Percentiles rank a stretch among this genome's conserved stretches.
Conservation (phyloP, 1,140 invertebrate species). For the Mizuhopecten yessoensis region DNA sequence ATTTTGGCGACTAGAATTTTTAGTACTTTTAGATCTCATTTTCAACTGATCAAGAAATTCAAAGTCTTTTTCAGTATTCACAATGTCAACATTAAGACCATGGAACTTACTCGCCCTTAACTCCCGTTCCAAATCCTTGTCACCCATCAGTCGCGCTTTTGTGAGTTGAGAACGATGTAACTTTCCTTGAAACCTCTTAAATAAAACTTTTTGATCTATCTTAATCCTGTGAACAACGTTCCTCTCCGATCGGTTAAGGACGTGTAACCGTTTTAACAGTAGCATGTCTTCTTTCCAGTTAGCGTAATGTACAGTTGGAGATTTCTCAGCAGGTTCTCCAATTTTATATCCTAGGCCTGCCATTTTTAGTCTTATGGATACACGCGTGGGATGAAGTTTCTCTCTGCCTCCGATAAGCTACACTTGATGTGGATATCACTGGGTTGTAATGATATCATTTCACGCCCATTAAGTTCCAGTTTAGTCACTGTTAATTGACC, state of each 20-base stretch:
- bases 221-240: slow-evolving; percentile 66
- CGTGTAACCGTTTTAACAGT: slow-evolving; percentile 64
- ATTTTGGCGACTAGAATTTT: slow-evolving; percentile 41
- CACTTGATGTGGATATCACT: background rate
- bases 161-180: slow-evolving; percentile 66
- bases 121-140: slow-evolving; percentile 66
- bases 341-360: slow-evolving; percentile 22
- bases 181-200: slow-evolving; percentile 69
- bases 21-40: background rate
- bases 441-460: background rate
- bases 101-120: slow-evolving; percentile 65
- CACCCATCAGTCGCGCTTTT: slow-evolving; percentile 64
- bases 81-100: slow-evolving; percentile 67
- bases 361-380: slow-evolving; percentile 41
- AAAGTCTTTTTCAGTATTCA: slow-evolving; percentile 64
- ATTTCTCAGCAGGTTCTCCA: slow-evolving; percentile 58
- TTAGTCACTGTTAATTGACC: slow-evolving; percentile 18
- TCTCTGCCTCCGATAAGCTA: background rate
- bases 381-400: background rate
- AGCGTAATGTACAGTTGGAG: slow-evolving; percentile 63
- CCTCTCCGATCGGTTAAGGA: slow-evolving; percentile 66
- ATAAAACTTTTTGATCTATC: slow-evolving; percentile 70
- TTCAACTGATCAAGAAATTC: slow-evolving; percentile 67
- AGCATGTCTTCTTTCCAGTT: slow-evolving; percentile 67
- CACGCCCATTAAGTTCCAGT: background rate